phyloP scores from a whole-genome alignment of 37 sponge, comb jelly and placozoan genomes.

The Oopsacas minuta region DNA sequence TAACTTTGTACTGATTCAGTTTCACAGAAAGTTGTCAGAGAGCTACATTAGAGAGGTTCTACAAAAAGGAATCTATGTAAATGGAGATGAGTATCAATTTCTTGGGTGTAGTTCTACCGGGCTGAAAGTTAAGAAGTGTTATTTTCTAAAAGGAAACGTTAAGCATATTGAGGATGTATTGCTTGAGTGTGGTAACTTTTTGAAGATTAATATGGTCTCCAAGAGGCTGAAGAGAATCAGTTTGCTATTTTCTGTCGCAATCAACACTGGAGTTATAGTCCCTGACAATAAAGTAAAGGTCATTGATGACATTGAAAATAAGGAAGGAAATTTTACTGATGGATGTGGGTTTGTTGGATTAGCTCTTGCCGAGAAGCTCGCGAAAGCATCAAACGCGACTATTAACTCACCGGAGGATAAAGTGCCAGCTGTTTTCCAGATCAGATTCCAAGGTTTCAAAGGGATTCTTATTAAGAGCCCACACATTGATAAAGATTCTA shows the following conservation, averaged over 20 bases:
- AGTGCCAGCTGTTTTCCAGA: slow-evolving; percentile 56
- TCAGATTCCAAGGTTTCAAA: slow-evolving; percentile 56
- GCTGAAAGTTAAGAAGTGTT: slow-evolving; percentile 38
- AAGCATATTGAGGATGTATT: slow-evolving; percentile 5
- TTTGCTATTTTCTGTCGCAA: slow-evolving; percentile 45
- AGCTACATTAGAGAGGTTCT: neutral
- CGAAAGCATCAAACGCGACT: neutral
- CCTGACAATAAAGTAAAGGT: slow-evolving; percentile 19
- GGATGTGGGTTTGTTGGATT: slow-evolving; percentile 55
- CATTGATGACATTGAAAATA: neutral
- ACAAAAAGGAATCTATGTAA: slow-evolving; percentile 17
- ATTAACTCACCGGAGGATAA: slow-evolving; percentile 21
- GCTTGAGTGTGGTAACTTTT: slow-evolving; percentile 33
- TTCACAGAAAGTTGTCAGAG: slow-evolving; percentile 24
- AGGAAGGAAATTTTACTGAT: slow-evolving; percentile 45
- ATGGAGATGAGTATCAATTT: slow-evolving; percentile 36
- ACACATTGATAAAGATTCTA: neutral
- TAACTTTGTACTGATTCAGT: slow-evolving; percentile 21
- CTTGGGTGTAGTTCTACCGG: slow-evolving; percentile 57
- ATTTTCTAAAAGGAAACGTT: slow-evolving; percentile 31
- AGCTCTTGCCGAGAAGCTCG: slow-evolving; percentile 25
- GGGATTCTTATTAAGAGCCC: slow-evolving; percentile 43
- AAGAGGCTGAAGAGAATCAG: slow-evolving; percentile 55
- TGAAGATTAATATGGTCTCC: slow-evolving; percentile 29
- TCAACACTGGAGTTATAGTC: slow-evolving; percentile 21